Base-by-base conservation (phyloP, 1,140 invertebrate species). In the Stenopsyche tienmushanensis region DNA sequence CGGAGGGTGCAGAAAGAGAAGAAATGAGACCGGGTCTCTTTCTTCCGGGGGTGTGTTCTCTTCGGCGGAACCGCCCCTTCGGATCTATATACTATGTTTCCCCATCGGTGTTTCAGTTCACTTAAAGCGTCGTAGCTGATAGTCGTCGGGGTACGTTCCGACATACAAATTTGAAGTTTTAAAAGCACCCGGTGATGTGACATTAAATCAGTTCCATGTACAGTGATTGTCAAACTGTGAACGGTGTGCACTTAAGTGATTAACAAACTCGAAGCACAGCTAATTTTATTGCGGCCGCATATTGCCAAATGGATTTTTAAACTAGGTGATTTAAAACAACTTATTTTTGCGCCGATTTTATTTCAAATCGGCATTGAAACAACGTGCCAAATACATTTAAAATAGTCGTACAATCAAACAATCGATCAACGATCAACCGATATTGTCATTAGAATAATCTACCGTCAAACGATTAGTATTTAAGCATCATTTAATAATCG, bases 31-130 rank as follows among this genome's bases (percentile, higher is more conserved):
- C 23, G 50, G 24, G 34, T 63, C 60, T 26, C 49, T 52, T 20
- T 63, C 47, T 25, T 29, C 10, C 20, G 44, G 62, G 62, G 62
- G 62, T 53, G 62, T 64, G 49, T 39, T 26, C 39, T 20, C 0
- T 3, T 17, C 8, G 1, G 1, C 23, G 15, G n/a, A 23, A 10
- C 49, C 62, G 50, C 50, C 52, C 50, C 50, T 26, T 60, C 13
- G 21, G 25, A 57, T 15, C 42, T 44, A 25, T 54, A 54, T 29
- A 25, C 44, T 47, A 15, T 47, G 44, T 44, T 60, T 47, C 23
- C 21, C 42, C 42, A 47, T 25, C 21, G 44, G 53, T 25, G 21
- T 47, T 25, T 47, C 57, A 60, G 57, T 60, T 15, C 20, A 60
- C 9, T 25, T 9, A 21, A 15, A 39, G 34, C 53, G 34, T 57